Base-by-base conservation (phyloP, 2,113 vertebrate species). In the Campylomormyrus numenius region DNA sequence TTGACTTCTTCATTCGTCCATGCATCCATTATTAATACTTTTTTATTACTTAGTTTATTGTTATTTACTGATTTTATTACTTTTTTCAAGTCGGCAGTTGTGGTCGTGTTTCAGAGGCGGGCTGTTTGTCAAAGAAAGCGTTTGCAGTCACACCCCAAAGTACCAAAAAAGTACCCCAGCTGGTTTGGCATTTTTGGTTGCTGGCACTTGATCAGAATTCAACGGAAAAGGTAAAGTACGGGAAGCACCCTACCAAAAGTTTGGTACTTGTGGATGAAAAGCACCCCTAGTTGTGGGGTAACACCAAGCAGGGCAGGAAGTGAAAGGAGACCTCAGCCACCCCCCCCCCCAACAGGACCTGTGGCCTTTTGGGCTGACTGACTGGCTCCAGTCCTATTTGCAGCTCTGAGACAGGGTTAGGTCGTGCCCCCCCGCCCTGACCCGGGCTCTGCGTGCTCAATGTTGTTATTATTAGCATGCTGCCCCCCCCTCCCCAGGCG, bases 381-480 rank as follows among this genome's bases (percentile, higher is more conserved):
- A 92, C 93, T 96, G 96, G 95, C 95, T 95, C 92, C 89, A 90
- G 96, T 95, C 96, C 96, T 96, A 93, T 94, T 96, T 97, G 95
- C 96, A 96, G 94, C 92, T 90, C 94, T 95, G 95, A 96, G 93
- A 94, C 94, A 93, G 95, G 93, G 87, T 39, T 45, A 88, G 87
- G 52, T 66, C 97, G 97, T 92, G 94, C 92, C 95, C 11, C 10
- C 11, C 52, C 96, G 93, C 94, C 93, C 91, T 97, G 97, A 98
- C 98, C 97, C 95, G 93, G 93, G 95, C 94, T 92, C 95, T 86
- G 91, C 95, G 95, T 93, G 95, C 96, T 98, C 96, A 97, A 97
- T 97, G 97, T 97, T 98, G 97, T 98, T 98, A 97, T 97, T 98
- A 98, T 97, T 97, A 96, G 96, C 92, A 94, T 94, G 94, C 92